Percentiles rank a stretch among this genome's conserved stretches.
Evolutionary conservation across 2,113 vertebrate genomes (phyloP).

Genomic region (Isichthys henryi): DNA sequence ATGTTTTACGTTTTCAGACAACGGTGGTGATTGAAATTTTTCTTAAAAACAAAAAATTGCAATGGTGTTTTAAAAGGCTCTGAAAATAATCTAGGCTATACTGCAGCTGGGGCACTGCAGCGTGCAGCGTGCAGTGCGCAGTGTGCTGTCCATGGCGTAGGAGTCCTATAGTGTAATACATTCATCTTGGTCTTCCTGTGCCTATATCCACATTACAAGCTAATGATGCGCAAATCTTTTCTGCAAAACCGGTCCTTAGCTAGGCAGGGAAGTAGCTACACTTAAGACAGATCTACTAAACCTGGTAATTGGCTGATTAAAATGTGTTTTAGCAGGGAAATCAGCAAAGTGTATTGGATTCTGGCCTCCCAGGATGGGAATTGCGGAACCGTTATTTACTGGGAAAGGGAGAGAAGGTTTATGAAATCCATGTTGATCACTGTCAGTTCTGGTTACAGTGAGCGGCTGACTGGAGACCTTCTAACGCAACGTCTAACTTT

Average conservation of each 20-base stretch:
- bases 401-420: not conserved
- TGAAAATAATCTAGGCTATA: no score
- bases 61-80: no score
- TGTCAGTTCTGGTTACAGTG: not conserved
- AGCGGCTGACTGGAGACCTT: not conserved
- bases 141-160: not conserved
- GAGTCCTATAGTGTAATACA: not conserved
- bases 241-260: not conserved
- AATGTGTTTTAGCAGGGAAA: not conserved
- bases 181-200: not conserved
- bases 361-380: not conserved
- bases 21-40: not conserved
- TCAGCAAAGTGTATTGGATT: not conserved
- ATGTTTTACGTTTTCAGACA: not conserved
- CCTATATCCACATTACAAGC: not conserved
- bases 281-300: not conserved
- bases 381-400: not conserved
- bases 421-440: not conserved
- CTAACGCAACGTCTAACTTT: not conserved
- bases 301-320: not conserved
- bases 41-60: not conserved
- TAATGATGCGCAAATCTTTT: not conserved
- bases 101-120: no score
- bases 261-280: not conserved
- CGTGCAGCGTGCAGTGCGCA: no score